Evolutionary conservation across 1,140 invertebrate species (phyloP).

Genomic region (Chionoecetes opilio): DNA sequence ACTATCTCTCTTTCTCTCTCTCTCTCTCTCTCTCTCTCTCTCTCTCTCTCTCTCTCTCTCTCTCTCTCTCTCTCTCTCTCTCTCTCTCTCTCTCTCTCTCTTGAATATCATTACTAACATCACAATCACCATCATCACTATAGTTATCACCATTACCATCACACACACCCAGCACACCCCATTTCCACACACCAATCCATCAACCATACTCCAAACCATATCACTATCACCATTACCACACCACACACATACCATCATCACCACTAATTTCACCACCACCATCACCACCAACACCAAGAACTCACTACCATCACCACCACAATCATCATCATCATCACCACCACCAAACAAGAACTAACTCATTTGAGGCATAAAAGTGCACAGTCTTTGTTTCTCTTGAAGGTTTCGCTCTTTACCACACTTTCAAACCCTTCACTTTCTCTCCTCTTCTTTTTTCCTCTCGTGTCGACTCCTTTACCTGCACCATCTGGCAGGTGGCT

Average conservation of each 20-base stretch:
- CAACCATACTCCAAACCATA: too few relatives aligned
- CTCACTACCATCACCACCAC: neutral
- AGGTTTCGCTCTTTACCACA: conserved; percentile 4
- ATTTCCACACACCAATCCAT: too few relatives aligned
- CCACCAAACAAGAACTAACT: too few relatives aligned
- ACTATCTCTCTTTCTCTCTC: conserved; percentile 13
- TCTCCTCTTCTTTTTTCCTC: neutral
- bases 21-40: neutral
- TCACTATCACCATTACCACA: neutral
- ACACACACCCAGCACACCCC: too few relatives aligned
- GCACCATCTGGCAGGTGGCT: conserved; percentile 55
- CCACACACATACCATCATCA: too few relatives aligned
- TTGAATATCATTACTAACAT: neutral
- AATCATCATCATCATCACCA: neutral
- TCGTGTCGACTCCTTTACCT: neutral
- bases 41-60: neutral
- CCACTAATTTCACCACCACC: neutral
- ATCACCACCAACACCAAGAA: neutral
- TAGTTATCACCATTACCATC: neutral
- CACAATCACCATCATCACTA: neutral
- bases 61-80: neutral
- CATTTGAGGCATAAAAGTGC: neutral
- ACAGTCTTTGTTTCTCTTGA: conserved; percentile 46
- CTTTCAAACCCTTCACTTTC: neutral
- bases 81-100: conserved; percentile 42